phyloP scores from a whole-genome alignment of 2,113 vertebrate genomes.

The Gymnobelideus leadbeateri region DNA sequence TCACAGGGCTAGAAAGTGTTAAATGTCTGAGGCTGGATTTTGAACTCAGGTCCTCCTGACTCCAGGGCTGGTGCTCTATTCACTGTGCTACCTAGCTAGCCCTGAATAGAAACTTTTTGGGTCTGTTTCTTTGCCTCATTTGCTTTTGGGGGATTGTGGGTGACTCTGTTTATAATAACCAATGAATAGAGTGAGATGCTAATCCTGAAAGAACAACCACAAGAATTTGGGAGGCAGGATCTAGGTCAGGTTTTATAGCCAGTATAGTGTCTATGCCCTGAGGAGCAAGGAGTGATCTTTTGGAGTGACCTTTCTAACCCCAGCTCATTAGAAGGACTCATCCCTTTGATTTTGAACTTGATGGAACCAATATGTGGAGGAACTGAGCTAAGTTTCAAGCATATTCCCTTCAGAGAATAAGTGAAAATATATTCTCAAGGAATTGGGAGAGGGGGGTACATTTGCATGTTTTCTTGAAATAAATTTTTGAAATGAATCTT shows the following conservation, averaged over 20 bases:
- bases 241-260: neutral
- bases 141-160: neutral
- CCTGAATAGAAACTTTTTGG: too few relatives aligned
- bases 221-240: neutral
- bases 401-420: neutral
- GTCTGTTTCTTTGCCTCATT: neutral
- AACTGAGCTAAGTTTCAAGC: neutral
- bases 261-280: neutral
- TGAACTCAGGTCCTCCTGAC: too few relatives aligned
- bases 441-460: neutral
- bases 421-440: neutral
- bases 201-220: neutral
- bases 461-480: neutral
- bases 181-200: too few relatives aligned
- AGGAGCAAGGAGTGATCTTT: neutral
- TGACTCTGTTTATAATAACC: too few relatives aligned
- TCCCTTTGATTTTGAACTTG: neutral
- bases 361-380: neutral
- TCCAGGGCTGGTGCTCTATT: too few relatives aligned
- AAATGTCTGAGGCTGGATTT: too few relatives aligned
- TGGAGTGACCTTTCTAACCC: neutral
- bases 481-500: neutral
- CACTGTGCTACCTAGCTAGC: too few relatives aligned
- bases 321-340: neutral
- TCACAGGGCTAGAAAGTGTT: too few relatives aligned